A percentile compares a stretch with the other conserved stretches of the same genome.
Conservation (phyloP, 2,888 invertebrate species). For the Agrotis clavis region DNA sequence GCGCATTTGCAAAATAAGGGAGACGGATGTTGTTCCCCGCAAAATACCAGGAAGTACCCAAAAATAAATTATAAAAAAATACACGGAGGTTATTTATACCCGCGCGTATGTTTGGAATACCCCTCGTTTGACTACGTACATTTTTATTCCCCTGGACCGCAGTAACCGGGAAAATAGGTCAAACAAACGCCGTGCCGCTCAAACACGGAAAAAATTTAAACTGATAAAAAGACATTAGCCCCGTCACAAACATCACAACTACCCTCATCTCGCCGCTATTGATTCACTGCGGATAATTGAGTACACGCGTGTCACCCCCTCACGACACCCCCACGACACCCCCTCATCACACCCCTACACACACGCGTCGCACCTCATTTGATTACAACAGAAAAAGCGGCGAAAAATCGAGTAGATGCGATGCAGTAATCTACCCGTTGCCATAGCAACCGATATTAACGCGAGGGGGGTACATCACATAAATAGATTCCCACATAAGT, state of each 20-base stretch:
- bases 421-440: constrained; percentile 89
- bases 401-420: constrained; percentile 90
- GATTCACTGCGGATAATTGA: constrained; percentile 91
- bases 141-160: constrained; percentile 60
- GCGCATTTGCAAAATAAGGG: constrained; percentile 44
- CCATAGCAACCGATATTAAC: constrained; percentile 90
- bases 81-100: constrained; percentile 50
- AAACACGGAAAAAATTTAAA: constrained; percentile 76
- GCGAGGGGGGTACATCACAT: constrained; percentile 84
- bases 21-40: constrained; percentile 22
- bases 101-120: constrained; percentile 45
- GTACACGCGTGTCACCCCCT: constrained; percentile 88
- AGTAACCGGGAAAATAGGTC: constrained; percentile 68
- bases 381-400: constrained; percentile 91
- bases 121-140: constrained; percentile 55
- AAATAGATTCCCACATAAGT: constrained; percentile 90
- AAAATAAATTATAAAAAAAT: constrained; percentile 59
- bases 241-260: constrained; percentile 86
- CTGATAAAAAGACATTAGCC: constrained; percentile 83
- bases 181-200: constrained; percentile 49
- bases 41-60: constrained; percentile 38
- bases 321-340: constrained; percentile 58
- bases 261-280: constrained; percentile 91
- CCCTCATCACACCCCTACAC: constrained; percentile 68
- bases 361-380: constrained; percentile 90